Evolutionary conservation across 2,888 invertebrate genomes (phyloP), one percentile per base, ranked within the genome.

Genomic region (Drosophila prolongata): DNA sequence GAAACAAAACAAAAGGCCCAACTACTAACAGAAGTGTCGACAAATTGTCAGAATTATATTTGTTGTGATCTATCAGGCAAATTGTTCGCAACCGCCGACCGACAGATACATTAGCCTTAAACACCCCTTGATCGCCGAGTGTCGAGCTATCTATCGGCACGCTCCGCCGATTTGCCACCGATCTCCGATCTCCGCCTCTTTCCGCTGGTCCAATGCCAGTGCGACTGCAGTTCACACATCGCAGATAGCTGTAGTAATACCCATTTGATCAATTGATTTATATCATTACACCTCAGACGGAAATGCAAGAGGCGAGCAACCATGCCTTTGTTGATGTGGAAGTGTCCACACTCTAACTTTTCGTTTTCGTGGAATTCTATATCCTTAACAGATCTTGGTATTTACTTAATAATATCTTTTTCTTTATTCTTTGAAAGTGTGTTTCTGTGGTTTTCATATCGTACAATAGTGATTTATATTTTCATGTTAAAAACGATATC

Each of bases 11-110:
- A 58, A 43, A 40, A 42, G 52, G 8, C 30, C 38, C 56, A 67
- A 52, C 43, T 53, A 46, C 37, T 57, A 19, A 68, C 49, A 68
- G 50, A 81, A 64, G 61, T 77, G 85, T 87, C 87, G 84, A 76
- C 85, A 81, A 84, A 84, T 87, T 83, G 87, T 87, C 87, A 66
- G 66, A 47, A 87, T 70, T 70, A 70, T 78, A 64, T 47, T 74
- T 77, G 67, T 66, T 83, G 68, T 78, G 77, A 87, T 84, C 79
- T 61, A 82, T 85, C 80, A 75, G 70, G 64, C 62, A 66, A 79
- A 75, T 76, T 81, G 72, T 35, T 64, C 24, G 1, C 56, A 38
- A 34, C 56, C 57, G 54, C 46, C 61, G 82, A 73, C 64, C 59
- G 55, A 65, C 46, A 46, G 50, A 16, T 14, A 49, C 49, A 44